Evolutionary conservation across 2,113 vertebrate genomes (phyloP).

Genomic region (Ctenodactylus gundi): DNA sequence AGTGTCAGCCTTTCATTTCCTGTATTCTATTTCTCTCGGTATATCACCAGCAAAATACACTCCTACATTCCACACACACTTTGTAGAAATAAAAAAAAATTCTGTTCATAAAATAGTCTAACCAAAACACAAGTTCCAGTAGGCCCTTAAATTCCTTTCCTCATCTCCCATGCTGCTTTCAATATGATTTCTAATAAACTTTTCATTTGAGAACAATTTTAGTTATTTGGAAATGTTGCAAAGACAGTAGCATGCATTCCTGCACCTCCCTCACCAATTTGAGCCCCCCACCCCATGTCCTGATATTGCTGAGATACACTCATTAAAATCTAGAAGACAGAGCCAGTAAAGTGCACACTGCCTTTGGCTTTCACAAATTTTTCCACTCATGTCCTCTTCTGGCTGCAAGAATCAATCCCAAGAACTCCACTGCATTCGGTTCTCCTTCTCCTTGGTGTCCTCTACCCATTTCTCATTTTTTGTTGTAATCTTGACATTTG

Average conservation of each 20-base stretch:
- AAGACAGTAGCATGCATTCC: background rate
- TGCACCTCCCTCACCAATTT: background rate
- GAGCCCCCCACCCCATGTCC: background rate
- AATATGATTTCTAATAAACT: background rate
- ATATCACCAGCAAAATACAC: slow-evolving; percentile 54
- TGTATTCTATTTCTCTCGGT: slow-evolving; percentile 50
- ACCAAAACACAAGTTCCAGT: slow-evolving; percentile 15
- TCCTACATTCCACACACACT: background rate
- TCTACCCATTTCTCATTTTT: background rate
- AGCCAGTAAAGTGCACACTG: too few species aligned
- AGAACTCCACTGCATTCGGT: background rate
- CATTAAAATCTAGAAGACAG: background rate
- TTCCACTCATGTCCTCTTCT: background rate
- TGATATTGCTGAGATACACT: background rate
- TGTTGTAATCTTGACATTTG: background rate
- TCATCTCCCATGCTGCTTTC: background rate
- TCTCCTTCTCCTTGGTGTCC: background rate
- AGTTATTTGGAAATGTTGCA: background rate
- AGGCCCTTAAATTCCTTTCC: background rate
- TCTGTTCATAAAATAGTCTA: slow-evolving; percentile 1
- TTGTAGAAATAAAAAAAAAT: background rate
- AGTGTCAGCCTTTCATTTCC: slow-evolving; percentile 37
- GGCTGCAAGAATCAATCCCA: background rate
- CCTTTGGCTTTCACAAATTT: background rate
- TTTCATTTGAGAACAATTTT: background rate